These are phyloP conservation scores for Sminthurides bifidus DNA, from an alignment of 1,140 invertebrate genomes.

Conservation along the genomic window DNA sequence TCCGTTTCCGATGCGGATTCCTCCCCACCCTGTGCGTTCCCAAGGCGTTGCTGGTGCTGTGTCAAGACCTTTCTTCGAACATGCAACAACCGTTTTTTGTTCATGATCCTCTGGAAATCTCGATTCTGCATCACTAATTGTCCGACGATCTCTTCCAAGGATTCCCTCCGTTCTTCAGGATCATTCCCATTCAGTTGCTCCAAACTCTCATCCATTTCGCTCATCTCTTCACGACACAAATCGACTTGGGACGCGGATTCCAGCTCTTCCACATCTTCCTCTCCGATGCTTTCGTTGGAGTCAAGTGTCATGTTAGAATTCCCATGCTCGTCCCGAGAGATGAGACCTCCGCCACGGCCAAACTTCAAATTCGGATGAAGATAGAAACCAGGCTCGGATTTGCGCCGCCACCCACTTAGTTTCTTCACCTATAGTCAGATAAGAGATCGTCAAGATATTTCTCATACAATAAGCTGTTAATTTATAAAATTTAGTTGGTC, in stretches of 20 bases:
- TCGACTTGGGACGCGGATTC: conserved; percentile 24
- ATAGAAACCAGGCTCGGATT: conserved; percentile 52
- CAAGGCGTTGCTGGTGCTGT: conserved; percentile 38
- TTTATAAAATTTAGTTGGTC: not conserved
- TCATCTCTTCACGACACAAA: conserved; percentile 11
- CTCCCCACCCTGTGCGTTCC: conserved; percentile 37
- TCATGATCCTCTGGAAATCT: conserved; percentile 65
- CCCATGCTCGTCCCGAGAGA: conserved; percentile 14
- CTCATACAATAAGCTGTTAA: not conserved
- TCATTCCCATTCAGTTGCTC: conserved; percentile 7
- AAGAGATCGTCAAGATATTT: too few relatives aligned
- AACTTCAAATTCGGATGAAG: conserved; percentile 6
- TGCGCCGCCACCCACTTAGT: conserved; percentile 46
- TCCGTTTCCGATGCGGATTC: conserved; percentile 40
- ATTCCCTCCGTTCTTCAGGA: conserved; percentile 37
- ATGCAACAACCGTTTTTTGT: conserved; percentile 50
- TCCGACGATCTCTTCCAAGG: conserved; percentile 67
- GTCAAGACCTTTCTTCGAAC: conserved; percentile 44
- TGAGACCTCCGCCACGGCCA: conserved; percentile 7
- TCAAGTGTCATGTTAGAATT: conserved; percentile 24
- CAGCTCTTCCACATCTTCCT: conserved; percentile 23
- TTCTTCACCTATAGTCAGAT: conserved; percentile 31
- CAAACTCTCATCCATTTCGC: conserved; percentile 17
- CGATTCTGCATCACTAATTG: conserved; percentile 70
- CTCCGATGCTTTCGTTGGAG: conserved; percentile 28